Base-by-base conservation (phyloP, 2,113 vertebrate species). In the Platysternon megacephalum region DNA sequence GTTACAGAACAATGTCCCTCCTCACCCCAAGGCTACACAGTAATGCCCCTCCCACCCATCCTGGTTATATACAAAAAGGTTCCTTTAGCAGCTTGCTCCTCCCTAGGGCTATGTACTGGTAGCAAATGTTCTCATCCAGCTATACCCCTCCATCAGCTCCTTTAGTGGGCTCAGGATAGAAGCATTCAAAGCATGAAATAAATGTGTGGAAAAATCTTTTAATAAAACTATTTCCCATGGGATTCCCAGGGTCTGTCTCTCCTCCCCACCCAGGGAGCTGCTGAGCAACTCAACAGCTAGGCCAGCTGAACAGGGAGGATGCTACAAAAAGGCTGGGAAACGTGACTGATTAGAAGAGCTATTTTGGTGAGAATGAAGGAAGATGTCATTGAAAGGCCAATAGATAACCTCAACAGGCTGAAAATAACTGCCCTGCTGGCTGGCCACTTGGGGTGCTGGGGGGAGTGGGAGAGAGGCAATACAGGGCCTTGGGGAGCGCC, bases 331-430 rank as follows among this genome's bases (percentile, higher is more conserved):
- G 90, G 97, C 96, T 98, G 96, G 94, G 98, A 97, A 99, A 99
- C 98, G 98, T 95, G 97, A 98, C 97, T 98, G 98, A 98, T 98
- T 97, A 98, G 96, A 97, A 98, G 97, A 96, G 97, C 81, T 99
- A 98, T 99, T 99, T 98, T 98, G 97, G 98, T 97, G 98, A 98
- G 95, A 95, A 97, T 97, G 94, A 97, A 95, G 96, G 97, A 98
- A 97, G 97, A 98, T 97, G 96, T 97, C 98, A 98, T 98, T 97
- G 97, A 95, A 98, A 98, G 95, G 93, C 97, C 95, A 97, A 94
- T 10, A 98, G 98, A 99, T 99, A 99, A 99, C 98, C 98, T 98
- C 94, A 97, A 93, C 97, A 98, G 96, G 98, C 98, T 98, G 97
- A 98, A 99, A 99, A 99, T 98, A 99, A 98, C 98, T 97, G 94